Evolutionary conservation across 1,140 invertebrate species (phyloP), one percentile per base, ranked within the genome.

Genomic region (Piezodorus guildinii): DNA sequence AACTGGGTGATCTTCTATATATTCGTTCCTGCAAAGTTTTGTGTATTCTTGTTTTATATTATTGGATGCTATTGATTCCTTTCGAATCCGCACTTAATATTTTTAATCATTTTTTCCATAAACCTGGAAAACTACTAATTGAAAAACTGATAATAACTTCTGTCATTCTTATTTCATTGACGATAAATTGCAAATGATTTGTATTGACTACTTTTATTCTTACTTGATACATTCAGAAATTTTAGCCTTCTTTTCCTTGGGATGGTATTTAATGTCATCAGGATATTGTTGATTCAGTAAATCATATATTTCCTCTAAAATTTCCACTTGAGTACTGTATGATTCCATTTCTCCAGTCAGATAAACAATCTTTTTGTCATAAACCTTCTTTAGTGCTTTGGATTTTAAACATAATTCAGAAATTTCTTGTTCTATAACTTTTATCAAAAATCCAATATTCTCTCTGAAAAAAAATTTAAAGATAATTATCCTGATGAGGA

Each of bases 351-450:
- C 23, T 23, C 19, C 15, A 23, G 52, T 25, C 23, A 56, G 27
- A 21, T 23, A 23, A 56, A 23, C 14, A 23, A 27, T 56, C 27
- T 56, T 23, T 16, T 15, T 25, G 23, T 56, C 23, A 56, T 23
- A 25, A 3, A 4, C 23, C 15, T 25, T 56, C 23, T 56, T 56
- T 4, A 16, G 17, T 10, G 3, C 23, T 56, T 56, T 56, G 15
- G 52, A 56, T 23, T 56, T 21, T n/a, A 56, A 23, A 56, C 52
- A 56, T 23, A 56, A 25, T 21, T 56, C 52, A 56, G 52, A 19
- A 23, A 56, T 56, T 56, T 56, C 52, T 56, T 56, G 52, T 5
- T 56, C 23, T 4, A 56, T 14, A 25, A 56, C 23, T 5, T 56
- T 25, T 23, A 56, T 56, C 12, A 56, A 21, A 10, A 23, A 23